These are phyloP conservation scores for Nebria ingens DNA, from an alignment of 1,140 invertebrate genomes.

Conservation along the genomic window DNA sequence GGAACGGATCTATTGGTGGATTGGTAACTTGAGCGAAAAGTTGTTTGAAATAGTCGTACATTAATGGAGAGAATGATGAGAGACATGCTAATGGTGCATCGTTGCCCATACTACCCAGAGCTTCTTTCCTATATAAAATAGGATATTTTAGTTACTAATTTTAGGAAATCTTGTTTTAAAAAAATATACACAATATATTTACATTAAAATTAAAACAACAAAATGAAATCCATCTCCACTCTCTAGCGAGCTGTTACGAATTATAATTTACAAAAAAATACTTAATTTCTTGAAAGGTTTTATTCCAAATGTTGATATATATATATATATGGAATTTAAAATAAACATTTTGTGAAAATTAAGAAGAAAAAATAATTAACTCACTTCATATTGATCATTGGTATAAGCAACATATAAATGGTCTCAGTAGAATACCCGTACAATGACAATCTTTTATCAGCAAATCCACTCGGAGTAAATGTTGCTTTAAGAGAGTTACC, in stretches of 20 bases:
- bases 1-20: slow-evolving; percentile 99
- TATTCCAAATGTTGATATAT: no score
- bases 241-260: no score
- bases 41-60: slow-evolving; percentile 98
- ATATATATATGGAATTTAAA: no score
- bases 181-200: slow-evolving; percentile 12
- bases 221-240: no score
- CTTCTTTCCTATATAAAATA: slow-evolving; percentile 86
- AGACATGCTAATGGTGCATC: slow-evolving; percentile 95
- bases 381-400: slow-evolving; percentile 95
- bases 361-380: slow-evolving; percentile 32
- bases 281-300: no score
- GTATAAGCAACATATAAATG: slow-evolving; percentile 84
- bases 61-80: slow-evolving; percentile 85
- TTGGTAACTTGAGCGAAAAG: slow-evolving; percentile 99
- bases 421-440: slow-evolving; percentile 95
- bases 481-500: slow-evolving; percentile 37
- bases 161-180: slow-evolving; percentile 17
- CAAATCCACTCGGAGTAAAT: slow-evolving; percentile 44
- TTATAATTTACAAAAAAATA: no score
- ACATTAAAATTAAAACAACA: slow-evolving; percentile 4
- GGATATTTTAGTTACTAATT: slow-evolving; percentile 12
- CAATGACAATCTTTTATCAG: slow-evolving; percentile 77
- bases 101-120: slow-evolving; percentile 98
- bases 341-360: no score